These are phyloP conservation scores for Toxonevra muliebris DNA, from an alignment of 2,888 invertebrate genomes.

Conservation along the genomic window DNA sequence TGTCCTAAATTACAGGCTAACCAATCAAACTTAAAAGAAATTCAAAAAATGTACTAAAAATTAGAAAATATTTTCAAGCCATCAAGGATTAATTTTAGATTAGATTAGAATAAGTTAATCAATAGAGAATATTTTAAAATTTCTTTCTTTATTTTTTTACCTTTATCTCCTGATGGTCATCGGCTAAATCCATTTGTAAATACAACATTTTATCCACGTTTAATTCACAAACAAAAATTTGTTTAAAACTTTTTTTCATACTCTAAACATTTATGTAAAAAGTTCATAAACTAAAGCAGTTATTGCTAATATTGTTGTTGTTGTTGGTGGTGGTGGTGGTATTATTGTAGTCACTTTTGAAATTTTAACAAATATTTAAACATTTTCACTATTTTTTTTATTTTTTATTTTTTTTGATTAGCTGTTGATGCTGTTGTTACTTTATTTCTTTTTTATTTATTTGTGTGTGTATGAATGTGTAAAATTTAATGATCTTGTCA, in stretches of 20 bases:
- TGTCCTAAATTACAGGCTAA: too few relatives aligned
- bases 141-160: conserved; percentile 30
- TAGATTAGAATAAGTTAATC: too few relatives aligned
- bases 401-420: conserved; percentile 14
- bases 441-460: conserved; percentile 8
- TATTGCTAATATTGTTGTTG: conserved; percentile 23
- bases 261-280: neutral
- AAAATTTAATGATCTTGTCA: too few relatives aligned
- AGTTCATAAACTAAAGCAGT: neutral
- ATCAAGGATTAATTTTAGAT: too few relatives aligned
- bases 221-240: neutral
- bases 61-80: too few relatives aligned
- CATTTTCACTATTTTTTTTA: neutral
- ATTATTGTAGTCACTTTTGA: conserved; percentile 9
- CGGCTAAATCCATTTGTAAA: conserved; percentile 45
- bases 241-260: conserved; percentile 6
- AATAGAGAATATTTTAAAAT: too few relatives aligned
- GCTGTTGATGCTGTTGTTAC: conserved; percentile 1
- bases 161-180: conserved; percentile 42
- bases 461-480: neutral
- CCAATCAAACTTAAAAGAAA: too few relatives aligned
- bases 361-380: neutral
- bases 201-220: conserved; percentile 35
- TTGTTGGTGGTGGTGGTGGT: conserved; percentile 23
- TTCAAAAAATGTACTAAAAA: too few relatives aligned